Evolutionary conservation across 2,797 vertebrate species (phyloP).

Genomic region (Florisuga fusca): DNA sequence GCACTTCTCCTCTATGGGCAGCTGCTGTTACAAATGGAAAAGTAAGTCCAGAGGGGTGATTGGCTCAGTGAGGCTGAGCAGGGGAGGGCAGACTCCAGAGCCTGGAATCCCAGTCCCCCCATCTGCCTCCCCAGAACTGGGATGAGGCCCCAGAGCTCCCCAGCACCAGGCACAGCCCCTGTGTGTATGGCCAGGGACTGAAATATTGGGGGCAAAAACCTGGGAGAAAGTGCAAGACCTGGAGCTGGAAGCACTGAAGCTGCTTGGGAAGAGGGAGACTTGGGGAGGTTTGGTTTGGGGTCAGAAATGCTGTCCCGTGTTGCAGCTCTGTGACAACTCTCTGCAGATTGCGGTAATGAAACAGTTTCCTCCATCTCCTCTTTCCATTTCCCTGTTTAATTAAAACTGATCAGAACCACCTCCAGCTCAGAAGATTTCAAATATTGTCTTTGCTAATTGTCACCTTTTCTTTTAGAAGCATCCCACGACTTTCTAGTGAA

Average conservation of each 20-base stretch:
- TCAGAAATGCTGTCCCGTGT: background rate
- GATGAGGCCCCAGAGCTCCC: background rate
- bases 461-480: background rate
- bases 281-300: background rate
- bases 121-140: background rate
- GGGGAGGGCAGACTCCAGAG: fast-evolving
- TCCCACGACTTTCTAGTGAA: background rate
- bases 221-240: fast-evolving
- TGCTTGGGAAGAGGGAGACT: background rate
- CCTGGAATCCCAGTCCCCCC: background rate
- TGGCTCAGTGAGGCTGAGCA: background rate
- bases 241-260: background rate
- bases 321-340: background rate
- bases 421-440: background rate
- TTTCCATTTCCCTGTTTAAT: background rate
- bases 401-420: background rate
- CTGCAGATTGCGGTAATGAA: background rate
- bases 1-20: background rate
- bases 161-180: fast-evolving
- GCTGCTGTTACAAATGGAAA: background rate
- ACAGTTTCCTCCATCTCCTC: background rate
- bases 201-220: fast-evolving
- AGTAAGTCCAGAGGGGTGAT: background rate
- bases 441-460: background rate
- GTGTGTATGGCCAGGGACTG: fast-evolving